A percentile compares a stretch with the other conserved stretches of the same genome.
Evolutionary conservation across 2,113 vertebrate species (phyloP).

Genomic region (Melanocharis versteri): DNA sequence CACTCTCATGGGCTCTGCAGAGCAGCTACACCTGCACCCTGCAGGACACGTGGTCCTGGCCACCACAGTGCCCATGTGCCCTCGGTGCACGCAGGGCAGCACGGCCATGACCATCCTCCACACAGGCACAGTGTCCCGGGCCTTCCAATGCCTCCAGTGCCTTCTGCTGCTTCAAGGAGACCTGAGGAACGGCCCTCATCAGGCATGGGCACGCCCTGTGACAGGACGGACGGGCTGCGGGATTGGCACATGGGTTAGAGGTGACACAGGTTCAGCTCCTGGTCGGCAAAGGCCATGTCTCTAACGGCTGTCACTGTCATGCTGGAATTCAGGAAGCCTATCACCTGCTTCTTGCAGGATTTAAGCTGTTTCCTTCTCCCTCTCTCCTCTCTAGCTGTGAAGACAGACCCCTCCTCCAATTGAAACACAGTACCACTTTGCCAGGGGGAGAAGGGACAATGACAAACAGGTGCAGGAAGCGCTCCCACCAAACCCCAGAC

Average conservation of each 20-base stretch:
- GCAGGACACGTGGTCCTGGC: not conserved
- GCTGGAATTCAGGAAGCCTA: not conserved
- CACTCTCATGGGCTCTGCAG: accelerated
- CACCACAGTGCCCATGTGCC: accelerated
- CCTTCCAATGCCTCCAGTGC: not conserved
- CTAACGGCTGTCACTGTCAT: not conserved
- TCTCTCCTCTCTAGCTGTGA: not conserved
- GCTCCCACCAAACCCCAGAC: not conserved
- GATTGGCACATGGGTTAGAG: accelerated
- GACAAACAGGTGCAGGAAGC: not conserved
- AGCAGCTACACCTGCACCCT: not conserved
- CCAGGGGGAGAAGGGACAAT: not conserved
- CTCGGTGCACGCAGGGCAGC: accelerated
- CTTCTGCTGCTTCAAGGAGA: not conserved
- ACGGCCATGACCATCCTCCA: accelerated
- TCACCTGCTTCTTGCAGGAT: not conserved
- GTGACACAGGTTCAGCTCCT: not conserved
- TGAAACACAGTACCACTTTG: not conserved
- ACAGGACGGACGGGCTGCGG: accelerated
- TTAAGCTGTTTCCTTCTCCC: not conserved
- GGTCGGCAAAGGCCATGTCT: not conserved
- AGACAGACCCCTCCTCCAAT: not conserved
- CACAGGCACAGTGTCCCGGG: not conserved
- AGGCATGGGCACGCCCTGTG: accelerated
- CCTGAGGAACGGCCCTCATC: accelerated